phyloP scores from a whole-genome alignment of 2,888 invertebrate genomes.

The Xanthostigma xanthostigma region DNA sequence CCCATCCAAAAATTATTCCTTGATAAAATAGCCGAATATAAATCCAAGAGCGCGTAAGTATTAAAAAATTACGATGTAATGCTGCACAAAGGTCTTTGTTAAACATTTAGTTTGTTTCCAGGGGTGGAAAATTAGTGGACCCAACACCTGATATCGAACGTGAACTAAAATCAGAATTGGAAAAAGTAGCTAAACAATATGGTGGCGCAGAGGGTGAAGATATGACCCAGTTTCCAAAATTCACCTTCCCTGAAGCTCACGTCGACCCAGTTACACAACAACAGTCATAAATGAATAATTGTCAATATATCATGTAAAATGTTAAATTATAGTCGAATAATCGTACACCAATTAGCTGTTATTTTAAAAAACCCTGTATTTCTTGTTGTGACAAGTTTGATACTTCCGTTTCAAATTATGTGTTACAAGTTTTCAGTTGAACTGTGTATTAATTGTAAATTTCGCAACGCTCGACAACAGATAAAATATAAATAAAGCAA shows the following conservation, averaged over 20 bases:
- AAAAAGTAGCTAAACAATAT: constrained; percentile 63
- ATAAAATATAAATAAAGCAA: too few species aligned
- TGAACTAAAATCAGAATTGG: constrained; percentile 62
- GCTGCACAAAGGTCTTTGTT: not conserved
- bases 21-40: constrained; percentile 84
- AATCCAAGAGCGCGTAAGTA: constrained; percentile 69
- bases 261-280: constrained; percentile 47
- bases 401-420: too few species aligned
- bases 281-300: constrained; percentile 10
- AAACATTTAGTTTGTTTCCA: constrained; percentile 23
- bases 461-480: too few species aligned
- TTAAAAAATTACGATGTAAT: constrained; percentile 1
- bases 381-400: too few species aligned
- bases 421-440: too few species aligned
- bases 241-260: constrained; percentile 63
- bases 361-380: too few species aligned
- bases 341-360: too few species aligned
- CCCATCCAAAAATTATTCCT: constrained; percentile 90
- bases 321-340: too few species aligned
- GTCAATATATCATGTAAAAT: not conserved
- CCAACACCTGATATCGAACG: constrained; percentile 59
- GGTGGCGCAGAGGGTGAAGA: constrained; percentile 63
- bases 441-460: too few species aligned
- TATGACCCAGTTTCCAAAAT: constrained; percentile 78
- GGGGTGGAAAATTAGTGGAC: constrained; percentile 74